Conservation (phyloP, 1,140 invertebrate species). For the Papilio polyxenes region DNA sequence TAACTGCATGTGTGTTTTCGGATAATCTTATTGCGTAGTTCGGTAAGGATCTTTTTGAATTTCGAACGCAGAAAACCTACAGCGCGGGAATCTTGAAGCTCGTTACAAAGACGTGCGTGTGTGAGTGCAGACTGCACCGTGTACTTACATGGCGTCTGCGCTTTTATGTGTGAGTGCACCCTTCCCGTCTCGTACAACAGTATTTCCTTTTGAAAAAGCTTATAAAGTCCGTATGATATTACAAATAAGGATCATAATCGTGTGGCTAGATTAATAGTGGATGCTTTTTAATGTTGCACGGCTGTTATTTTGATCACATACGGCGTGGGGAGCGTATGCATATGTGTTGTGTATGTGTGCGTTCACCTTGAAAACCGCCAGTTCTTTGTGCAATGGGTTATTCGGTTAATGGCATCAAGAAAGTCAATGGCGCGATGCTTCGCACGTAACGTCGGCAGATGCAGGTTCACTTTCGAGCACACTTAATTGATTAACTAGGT, state of each 20-base stretch:
- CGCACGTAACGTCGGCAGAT: conserved; percentile 63
- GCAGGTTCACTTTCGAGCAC: conserved; percentile 29
- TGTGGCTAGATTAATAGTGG: background rate
- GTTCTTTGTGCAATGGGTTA: conserved; percentile 81
- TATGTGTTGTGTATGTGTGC: conserved; percentile 60
- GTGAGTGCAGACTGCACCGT: conserved; percentile 69
- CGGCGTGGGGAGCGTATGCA: conserved; percentile 50
- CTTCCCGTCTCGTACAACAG: conserved; percentile 68
- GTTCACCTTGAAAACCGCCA: conserved; percentile 79
- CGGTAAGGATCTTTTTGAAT: conserved; percentile 39
- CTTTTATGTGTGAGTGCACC: conserved; percentile 67
- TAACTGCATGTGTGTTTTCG: conserved; percentile 33
- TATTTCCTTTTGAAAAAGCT: conserved; percentile 37
- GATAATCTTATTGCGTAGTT: conserved; percentile 36
- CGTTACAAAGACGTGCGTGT: conserved; percentile 49
- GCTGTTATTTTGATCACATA: conserved; percentile 73
- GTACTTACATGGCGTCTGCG: conserved; percentile 57
- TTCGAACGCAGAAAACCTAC: conserved; percentile 37
- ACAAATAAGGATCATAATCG: conserved; percentile 47
- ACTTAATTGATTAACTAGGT: conserved; percentile 34
- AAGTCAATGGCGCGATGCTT: conserved; percentile 78
- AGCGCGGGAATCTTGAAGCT: conserved; percentile 41
- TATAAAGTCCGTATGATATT: conserved; percentile 5
- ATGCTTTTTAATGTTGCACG: conserved; percentile 44
- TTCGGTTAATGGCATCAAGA: conserved; percentile 80